Evolutionary conservation across 2,888 invertebrate genomes (phyloP).

Genomic region (Zygothrica quintamaculata): DNA sequence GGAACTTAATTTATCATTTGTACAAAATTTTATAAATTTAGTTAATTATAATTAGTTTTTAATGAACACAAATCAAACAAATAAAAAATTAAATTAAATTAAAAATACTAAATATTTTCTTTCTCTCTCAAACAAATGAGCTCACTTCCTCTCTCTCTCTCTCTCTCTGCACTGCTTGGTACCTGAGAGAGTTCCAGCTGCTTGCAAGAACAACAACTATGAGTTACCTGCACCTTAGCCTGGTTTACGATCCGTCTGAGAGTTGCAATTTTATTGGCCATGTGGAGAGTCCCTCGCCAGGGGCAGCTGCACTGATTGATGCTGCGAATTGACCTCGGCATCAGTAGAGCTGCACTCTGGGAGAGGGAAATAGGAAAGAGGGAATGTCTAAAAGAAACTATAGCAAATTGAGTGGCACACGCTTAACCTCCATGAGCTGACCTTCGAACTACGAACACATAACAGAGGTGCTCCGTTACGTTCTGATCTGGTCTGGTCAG

Average conservation of each 20-base stretch:
- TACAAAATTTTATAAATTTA: conserved; percentile 46
- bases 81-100: conserved; percentile 45
- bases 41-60: conserved; percentile 39
- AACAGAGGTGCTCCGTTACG: too few relatives aligned
- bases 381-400: too few relatives aligned
- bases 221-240: conserved; percentile 23
- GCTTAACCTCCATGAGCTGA: background rate
- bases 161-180: too few relatives aligned
- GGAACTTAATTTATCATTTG: conserved; percentile 56
- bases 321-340: conserved; percentile 8
- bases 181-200: conserved; percentile 19
- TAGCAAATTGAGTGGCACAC: background rate
- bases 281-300: conserved; percentile 47
- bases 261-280: conserved; percentile 41
- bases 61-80: conserved; percentile 28
- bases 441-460: conserved; percentile 17
- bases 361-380: too few relatives aligned
- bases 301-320: conserved; percentile 32
- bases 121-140: too few relatives aligned
- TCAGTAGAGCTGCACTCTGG: too few relatives aligned
- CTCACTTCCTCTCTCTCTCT: too few relatives aligned
- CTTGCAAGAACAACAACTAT: too few relatives aligned
- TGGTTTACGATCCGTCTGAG: conserved; percentile 14
- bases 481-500: too few relatives aligned
- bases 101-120: conserved; percentile 26